Evolutionary conservation across 2,888 invertebrate genomes (phyloP), one percentile per base, ranked within the genome.

Genomic region (Drosophila macrothrix): DNA sequence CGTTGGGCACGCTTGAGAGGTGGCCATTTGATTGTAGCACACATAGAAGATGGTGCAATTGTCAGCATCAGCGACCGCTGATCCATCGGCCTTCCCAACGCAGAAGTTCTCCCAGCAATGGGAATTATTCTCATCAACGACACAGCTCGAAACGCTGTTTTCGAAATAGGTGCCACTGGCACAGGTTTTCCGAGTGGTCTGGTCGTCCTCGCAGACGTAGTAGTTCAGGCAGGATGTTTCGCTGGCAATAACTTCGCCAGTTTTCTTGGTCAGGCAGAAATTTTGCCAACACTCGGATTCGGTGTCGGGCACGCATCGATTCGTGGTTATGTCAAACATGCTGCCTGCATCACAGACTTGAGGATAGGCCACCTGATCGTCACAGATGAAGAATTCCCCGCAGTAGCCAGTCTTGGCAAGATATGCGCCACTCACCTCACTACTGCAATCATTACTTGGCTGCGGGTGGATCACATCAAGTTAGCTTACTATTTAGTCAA

Each of bases 341-440:
- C 88, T 91, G 39, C 90, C 90, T 0, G 33, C 2, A 12, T 69
- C 70, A 49, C 92, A 92, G 9, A 1, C 62, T 58, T 92, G 92
- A 1, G 83, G 69, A 68, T 88, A 86, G 0, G 92, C 88, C 60
- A 67, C 0, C 28, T 90, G 81, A 5, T 84, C 62, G 19, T 82
- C 67, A 55, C 92, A 92, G 46, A 91, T 84, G 50, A 77, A 87
- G 66, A 72, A 93, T 19, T 83, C 75, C 3, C 69, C 73, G 52
- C 92, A 92, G 37, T 67, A 80, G 0, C 63, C 79, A 0, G 67
- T 7, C n/a, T 88, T 72, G 3, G 88, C 39, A 4, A 92, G 5
- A 49, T 58, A 86, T 4, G 82, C 83, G 2, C 92, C 91, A 3
- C 63, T 83, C 12, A 84, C 72, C 55, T 88, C 78, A 10, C 64